A percentile compares a stretch with the other conserved stretches of the same genome.
Evolutionary conservation across 2,888 invertebrate species (phyloP).

Genomic region (Beris morrisii): DNA sequence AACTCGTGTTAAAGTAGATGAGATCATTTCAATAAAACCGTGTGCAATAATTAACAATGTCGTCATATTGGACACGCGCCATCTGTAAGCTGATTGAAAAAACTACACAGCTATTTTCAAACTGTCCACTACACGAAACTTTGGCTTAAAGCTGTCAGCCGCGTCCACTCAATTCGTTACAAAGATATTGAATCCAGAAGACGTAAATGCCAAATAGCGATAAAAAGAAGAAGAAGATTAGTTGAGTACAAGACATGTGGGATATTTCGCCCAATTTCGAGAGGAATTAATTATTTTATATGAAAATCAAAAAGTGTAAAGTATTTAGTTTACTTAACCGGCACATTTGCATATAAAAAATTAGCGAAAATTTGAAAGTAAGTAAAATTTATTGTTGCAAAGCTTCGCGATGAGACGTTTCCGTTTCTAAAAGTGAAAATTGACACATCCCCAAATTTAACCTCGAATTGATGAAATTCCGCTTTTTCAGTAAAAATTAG

Average conservation of each 20-base stretch:
- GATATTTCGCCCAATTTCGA: slow-evolving; percentile 6
- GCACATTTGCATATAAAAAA: neutral
- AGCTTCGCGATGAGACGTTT: neutral
- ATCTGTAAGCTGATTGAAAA: no score
- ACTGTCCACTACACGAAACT: no score
- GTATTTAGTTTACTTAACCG: neutral
- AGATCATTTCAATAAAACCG: no score
- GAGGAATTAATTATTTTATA: slow-evolving; percentile 17
- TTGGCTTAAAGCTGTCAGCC: no score
- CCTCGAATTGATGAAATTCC: slow-evolving; percentile 17
- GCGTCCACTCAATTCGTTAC: no score
- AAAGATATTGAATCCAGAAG: no score
- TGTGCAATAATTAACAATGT: no score
- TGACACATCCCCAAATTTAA: slow-evolving; percentile 30
- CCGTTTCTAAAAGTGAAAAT: slow-evolving; percentile 2
- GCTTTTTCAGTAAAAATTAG: slow-evolving; percentile 1
- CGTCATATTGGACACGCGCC: no score
- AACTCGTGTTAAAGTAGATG: no score
- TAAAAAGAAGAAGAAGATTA: slow-evolving; percentile 27
- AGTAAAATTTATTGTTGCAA: slow-evolving; percentile 6
- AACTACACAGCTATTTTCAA: no score
- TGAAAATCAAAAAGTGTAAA: slow-evolving; percentile 16
- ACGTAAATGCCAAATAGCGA: neutral
- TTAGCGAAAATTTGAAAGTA: neutral
- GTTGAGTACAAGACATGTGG: slow-evolving; percentile 18